Base-by-base conservation (phyloP, 2,888 invertebrate genomes). In the Idaea straminata region DNA sequence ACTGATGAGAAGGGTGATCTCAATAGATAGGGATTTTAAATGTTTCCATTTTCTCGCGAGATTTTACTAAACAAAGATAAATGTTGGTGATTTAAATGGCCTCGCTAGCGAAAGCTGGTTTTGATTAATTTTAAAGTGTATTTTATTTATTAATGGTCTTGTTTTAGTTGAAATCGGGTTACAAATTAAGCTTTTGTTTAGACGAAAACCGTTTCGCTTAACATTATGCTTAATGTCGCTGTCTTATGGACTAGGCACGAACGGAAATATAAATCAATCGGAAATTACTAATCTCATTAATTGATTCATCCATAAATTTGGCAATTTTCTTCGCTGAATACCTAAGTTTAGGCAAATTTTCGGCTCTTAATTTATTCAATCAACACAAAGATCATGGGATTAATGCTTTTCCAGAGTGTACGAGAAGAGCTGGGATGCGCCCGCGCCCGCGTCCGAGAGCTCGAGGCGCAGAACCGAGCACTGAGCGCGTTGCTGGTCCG, bases 381-480 rank as follows among this genome's bases (percentile, higher is more conserved):
- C 7, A 38, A 38, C 38, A 6, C 38, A 38, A 38, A 10, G 38
- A n/a, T n/a, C 25, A 25, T 25, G 25, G 3, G 3, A 25, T 47
- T 13, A 13, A 10, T 47, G 10, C 13, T 34, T 34, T 83, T 82
- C 0, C 90, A 96, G 96, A 95, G 95, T 77, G 93, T 97, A 66
- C 94, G 96, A 69, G 97, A 97, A 82, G 97, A 97, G 87, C 94
- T 97, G 80, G 94, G 95, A 66, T 95, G 95, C 70, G 92, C 97
- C 15, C 95, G 96, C 78, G 94, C 94, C 69, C 94, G 96, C 68
- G 96, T 97, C 61, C 95, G 95, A 73, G 97, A 97, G 82, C 90
- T 97, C 73, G 97, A 97, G 85, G 93, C 95, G 38, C 96, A 97
- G 83, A 97, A 97, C 87, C 91, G 95, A 65, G 95, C 96, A 36